A percentile compares a stretch with the other conserved stretches of the same genome.
Conservation (phyloP, 2,113 vertebrate species). For the Arenaria interpres region DNA sequence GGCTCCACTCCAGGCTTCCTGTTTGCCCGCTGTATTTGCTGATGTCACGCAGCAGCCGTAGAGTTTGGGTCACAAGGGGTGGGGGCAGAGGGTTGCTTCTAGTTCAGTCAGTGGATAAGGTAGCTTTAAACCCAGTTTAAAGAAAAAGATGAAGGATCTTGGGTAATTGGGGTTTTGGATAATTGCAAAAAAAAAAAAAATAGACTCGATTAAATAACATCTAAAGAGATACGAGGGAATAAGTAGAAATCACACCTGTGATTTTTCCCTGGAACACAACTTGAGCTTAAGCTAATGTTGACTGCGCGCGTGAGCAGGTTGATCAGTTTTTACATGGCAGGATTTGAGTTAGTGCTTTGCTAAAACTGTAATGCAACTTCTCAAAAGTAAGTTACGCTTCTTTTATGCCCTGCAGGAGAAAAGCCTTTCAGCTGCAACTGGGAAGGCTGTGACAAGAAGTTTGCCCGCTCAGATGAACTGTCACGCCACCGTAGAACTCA, state of each 20-base stretch:
- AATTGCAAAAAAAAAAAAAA: background rate
- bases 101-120: background rate
- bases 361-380: background rate
- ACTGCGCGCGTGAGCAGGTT: background rate
- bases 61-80: background rate
- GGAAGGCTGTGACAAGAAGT: slow-evolving; percentile 95
- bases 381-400: background rate
- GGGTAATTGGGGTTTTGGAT: background rate
- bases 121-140: background rate
- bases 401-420: slow-evolving; percentile 81
- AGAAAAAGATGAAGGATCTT: background rate
- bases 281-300: background rate
- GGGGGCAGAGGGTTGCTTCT: background rate
- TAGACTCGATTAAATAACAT: background rate
- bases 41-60: background rate
- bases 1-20: background rate
- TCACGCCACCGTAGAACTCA: slow-evolving; percentile 95
- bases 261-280: background rate
- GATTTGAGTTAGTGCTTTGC: background rate
- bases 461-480: slow-evolving; percentile 95
- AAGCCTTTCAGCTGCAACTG: slow-evolving; percentile 97
- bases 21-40: background rate
- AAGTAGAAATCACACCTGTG: fast-evolving
- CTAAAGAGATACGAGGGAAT: background rate
- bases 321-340: background rate